phyloP scores from a whole-genome alignment of 2,888 invertebrate genomes.

The Sarcophaga subvicina region DNA sequence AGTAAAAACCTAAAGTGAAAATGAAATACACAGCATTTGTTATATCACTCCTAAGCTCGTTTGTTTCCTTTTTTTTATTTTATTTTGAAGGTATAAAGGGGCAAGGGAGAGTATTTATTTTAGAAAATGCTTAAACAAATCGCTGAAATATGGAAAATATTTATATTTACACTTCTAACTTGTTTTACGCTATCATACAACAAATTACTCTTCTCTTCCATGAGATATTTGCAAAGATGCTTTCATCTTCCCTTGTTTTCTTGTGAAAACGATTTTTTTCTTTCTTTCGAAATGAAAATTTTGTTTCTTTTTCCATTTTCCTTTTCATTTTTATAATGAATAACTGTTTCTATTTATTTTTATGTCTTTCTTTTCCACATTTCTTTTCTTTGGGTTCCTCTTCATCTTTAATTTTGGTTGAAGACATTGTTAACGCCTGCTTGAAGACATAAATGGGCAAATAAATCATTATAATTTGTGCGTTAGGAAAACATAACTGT shows the following conservation, averaged over 20 bases:
- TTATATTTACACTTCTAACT: no score
- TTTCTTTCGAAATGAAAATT: neutral
- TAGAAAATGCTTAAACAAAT: no score
- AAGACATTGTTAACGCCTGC: slow-evolving; percentile 32
- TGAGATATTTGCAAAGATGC: neutral
- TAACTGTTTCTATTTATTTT: slow-evolving; percentile 34
- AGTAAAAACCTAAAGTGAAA: neutral
- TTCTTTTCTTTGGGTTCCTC: slow-evolving; percentile 5
- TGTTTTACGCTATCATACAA: no score
- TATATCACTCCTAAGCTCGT: no score
- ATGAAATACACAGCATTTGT: neutral
- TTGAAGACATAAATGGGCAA: slow-evolving; percentile 37
- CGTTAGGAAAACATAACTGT: neutral
- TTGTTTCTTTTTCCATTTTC: neutral
- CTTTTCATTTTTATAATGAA: neutral
- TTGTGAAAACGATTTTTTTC: neutral
- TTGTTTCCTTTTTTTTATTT: no score
- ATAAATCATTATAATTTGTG: slow-evolving; percentile 42
- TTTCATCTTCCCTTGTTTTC: neutral
- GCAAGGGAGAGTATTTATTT: no score
- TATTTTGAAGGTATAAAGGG: no score
- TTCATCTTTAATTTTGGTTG: neutral
- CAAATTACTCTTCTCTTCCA: neutral
- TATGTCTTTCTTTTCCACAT: neutral
- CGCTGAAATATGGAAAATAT: neutral